Conservation (phyloP, 30 jellyfish, hydroid and myxozoan species). For the Hydractinia echinata region DNA sequence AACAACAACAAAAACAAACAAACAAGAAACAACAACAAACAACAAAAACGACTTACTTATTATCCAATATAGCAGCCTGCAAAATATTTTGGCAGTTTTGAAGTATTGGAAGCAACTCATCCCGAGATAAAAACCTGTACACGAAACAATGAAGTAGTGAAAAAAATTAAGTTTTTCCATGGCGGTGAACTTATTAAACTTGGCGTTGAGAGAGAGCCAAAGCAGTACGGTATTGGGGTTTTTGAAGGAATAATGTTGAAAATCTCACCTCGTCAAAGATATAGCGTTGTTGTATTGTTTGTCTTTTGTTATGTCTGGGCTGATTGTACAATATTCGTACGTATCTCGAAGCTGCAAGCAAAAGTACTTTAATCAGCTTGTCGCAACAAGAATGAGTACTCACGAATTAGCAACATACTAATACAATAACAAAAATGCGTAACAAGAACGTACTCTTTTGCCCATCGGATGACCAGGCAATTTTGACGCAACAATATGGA, state of each 20-base stretch:
- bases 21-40: background rate
- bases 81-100: constrained; percentile 32
- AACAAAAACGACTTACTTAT: constrained; percentile 8
- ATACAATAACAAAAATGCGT: background rate
- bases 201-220: no score
- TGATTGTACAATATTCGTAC: constrained; percentile 57
- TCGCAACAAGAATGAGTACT: no score
- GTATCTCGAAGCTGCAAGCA: constrained; percentile 54
- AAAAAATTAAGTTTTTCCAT: background rate
- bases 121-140: constrained; percentile 57
- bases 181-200: no score
- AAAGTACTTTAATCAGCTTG: background rate
- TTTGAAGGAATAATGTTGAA: background rate
- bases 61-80: constrained; percentile 21
- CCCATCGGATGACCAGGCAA: constrained; percentile 82
- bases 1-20: background rate
- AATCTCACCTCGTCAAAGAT: constrained; percentile 47
- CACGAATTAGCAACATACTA: no score
- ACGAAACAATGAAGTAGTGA: background rate
- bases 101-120: constrained; percentile 40
- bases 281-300: constrained; percentile 39
- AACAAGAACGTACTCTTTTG: constrained; percentile 52
- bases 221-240: background rate
- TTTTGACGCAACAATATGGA: constrained; percentile 47
- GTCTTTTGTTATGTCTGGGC: constrained; percentile 46